These are phyloP conservation scores for Aplodontia rufa DNA, from an alignment of 2,113 vertebrate species.

Conservation along the genomic window DNA sequence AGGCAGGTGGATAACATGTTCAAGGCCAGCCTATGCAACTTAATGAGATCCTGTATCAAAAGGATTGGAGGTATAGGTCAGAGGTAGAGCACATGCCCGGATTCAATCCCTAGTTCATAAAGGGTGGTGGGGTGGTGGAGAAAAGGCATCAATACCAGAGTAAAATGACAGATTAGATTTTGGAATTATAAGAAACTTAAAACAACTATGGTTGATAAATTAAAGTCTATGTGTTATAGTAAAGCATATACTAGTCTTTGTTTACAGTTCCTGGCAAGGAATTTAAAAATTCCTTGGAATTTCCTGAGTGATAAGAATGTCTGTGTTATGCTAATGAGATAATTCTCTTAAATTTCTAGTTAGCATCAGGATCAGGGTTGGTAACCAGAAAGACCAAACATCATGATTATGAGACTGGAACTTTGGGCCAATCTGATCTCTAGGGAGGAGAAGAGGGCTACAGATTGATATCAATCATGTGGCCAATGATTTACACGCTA, in stretches of 20 bases:
- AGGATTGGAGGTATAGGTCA: too few species aligned
- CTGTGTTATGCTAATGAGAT: neutral
- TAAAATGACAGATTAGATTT: neutral
- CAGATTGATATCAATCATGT: neutral
- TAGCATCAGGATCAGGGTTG: neutral
- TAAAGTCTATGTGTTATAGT: neutral
- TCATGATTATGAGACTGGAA: neutral
- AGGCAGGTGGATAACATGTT: too few species aligned
- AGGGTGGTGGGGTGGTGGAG: too few species aligned
- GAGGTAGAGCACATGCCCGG: too few species aligned
- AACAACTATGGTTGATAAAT: neutral
- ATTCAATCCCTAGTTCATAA: too few species aligned
- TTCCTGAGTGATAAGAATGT: neutral
- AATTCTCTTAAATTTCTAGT: neutral
- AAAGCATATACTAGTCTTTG: neutral
- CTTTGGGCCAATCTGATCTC: neutral
- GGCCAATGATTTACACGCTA: neutral
- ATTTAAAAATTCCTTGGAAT: neutral
- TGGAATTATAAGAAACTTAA: neutral
- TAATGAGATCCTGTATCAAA: too few species aligned
- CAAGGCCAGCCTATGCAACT: too few species aligned
- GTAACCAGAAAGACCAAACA: neutral
- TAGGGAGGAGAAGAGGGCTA: neutral
- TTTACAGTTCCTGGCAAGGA: neutral
- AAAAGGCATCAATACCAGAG: neutral